A percentile compares a stretch with the other conserved stretches of the same genome.
Evolutionary conservation across 2,113 vertebrate species (phyloP).

Genomic region (Cavia porcellus): DNA sequence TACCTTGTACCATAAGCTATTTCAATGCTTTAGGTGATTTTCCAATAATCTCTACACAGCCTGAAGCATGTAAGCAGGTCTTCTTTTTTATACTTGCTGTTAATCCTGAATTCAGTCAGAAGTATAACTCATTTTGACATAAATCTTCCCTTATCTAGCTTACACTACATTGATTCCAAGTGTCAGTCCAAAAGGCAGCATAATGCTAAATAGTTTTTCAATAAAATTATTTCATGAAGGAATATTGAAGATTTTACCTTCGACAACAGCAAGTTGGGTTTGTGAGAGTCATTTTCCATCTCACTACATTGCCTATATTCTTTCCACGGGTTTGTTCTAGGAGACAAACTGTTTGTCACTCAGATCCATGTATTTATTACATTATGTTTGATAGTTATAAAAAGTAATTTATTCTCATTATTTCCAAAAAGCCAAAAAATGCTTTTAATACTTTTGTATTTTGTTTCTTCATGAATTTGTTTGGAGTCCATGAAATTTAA

Average conservation of each 20-base stretch:
- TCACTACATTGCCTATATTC: background rate
- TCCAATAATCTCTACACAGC: background rate
- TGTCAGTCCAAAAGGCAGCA: background rate
- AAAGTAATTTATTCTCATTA: background rate
- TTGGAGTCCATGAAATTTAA: conserved; percentile 15
- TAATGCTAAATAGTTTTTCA: background rate
- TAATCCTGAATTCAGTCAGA: background rate
- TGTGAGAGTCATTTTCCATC: background rate
- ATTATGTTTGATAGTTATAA: too few relatives aligned
- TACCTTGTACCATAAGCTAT: accelerated
- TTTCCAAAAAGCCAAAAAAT: background rate
- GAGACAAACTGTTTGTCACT: background rate
- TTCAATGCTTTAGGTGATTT: background rate
- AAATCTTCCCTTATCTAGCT: background rate
- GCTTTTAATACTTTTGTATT: background rate
- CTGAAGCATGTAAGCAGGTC: background rate
- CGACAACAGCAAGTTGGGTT: background rate
- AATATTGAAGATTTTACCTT: background rate
- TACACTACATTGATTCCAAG: background rate
- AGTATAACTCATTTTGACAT: background rate
- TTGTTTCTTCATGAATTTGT: background rate
- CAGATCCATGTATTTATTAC: background rate
- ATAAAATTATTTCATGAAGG: background rate
- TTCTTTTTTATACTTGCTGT: background rate
- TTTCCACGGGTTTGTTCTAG: background rate